These are phyloP conservation scores for Marmota monax DNA, from an alignment of 2,113 vertebrate species.

Conservation along the genomic window DNA sequence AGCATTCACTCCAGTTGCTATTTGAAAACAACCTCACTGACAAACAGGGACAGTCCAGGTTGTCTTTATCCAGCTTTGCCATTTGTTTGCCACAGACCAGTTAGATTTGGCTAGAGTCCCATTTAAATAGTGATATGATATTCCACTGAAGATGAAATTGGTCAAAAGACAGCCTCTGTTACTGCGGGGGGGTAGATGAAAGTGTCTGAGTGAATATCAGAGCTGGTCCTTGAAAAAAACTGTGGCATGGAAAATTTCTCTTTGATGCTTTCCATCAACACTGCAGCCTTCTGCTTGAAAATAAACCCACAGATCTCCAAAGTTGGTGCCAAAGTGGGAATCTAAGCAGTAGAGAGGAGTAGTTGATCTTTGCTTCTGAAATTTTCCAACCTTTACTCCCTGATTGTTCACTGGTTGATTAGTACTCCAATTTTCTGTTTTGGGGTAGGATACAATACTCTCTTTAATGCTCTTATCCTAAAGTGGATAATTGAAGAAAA, in stretches of 20 bases:
- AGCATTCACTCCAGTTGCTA: conserved; percentile 38
- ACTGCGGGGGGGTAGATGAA: neutral
- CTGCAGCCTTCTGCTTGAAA: conserved; percentile 15
- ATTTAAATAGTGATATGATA: conserved; percentile 29
- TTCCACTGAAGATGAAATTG: conserved; percentile 48
- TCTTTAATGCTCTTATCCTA: neutral
- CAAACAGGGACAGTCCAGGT: conserved; percentile 54
- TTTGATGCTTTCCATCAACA: conserved; percentile 37
- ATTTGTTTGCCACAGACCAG: conserved; percentile 56
- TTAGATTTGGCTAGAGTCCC: conserved; percentile 15
- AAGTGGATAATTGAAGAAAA: neutral
- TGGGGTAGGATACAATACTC: neutral
- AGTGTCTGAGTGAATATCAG: neutral
- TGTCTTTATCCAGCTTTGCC: conserved; percentile 34
- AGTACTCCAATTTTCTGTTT: neutral
- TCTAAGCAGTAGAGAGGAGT: too few species aligned
- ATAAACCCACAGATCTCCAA: neutral
- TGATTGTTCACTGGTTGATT: neutral
- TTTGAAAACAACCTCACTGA: conserved; percentile 68
- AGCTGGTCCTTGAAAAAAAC: neutral
- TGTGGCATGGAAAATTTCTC: neutral
- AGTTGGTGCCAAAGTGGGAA: neutral
- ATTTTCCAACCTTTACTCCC: neutral
- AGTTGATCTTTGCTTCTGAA: neutral
- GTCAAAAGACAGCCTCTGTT: conserved; percentile 9